A percentile compares a stretch with the other conserved stretches of the same genome.
Conservation (phyloP, 2,888 invertebrate genomes). For the Trichogramma dendrolimi region DNA sequence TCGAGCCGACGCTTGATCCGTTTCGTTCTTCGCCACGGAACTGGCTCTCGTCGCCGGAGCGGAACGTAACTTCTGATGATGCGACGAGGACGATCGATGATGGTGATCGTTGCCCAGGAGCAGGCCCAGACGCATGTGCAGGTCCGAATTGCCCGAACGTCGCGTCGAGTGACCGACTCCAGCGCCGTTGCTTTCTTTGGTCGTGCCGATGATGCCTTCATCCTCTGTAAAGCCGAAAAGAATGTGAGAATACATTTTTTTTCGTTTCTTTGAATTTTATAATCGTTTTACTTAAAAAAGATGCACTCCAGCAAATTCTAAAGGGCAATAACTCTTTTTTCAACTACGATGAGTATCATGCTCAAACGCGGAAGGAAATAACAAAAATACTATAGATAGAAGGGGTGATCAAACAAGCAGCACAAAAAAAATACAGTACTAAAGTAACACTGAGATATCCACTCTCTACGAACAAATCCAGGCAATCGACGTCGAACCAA, state of each 20-base stretch:
- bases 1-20: conserved; percentile 23
- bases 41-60: conserved; percentile 23
- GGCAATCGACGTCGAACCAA: conserved; percentile 21
- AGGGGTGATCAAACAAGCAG: not conserved
- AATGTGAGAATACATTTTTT: not conserved
- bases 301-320: too few species aligned
- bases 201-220: conserved; percentile 56
- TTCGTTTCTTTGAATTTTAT: too few species aligned
- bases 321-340: not conserved
- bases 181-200: conserved; percentile 44
- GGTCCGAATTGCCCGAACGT: conserved; percentile 65
- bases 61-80: conserved; percentile 17
- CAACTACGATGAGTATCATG: not conserved
- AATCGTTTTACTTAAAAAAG: too few species aligned
- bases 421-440: conserved; percentile 20
- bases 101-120: conserved; percentile 61
- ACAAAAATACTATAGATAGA: not conserved
- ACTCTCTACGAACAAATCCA: conserved; percentile 24
- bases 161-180: conserved; percentile 45
- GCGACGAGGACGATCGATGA: conserved; percentile 23
- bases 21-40: conserved; percentile 8
- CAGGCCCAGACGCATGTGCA: conserved; percentile 79
- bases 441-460: conserved; percentile 19
- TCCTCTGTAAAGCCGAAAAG: conserved; percentile 58
- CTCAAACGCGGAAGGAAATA: not conserved